Conservation (phyloP, 2,797 vertebrate genomes). For the Rallus crepitans region DNA sequence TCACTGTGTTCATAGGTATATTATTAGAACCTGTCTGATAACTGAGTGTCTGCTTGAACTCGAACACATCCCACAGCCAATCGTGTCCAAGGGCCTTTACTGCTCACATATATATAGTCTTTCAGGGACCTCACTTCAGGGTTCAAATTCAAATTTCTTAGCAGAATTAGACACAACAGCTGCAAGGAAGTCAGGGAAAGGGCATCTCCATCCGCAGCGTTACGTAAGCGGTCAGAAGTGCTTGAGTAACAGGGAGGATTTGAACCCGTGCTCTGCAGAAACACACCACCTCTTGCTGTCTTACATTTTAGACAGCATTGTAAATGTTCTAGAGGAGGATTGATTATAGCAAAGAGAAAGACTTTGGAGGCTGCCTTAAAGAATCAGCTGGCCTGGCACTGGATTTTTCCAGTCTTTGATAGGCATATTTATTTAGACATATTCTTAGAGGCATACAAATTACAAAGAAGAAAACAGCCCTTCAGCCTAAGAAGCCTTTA, state of each 20-base stretch:
- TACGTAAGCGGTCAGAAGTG: conserved; percentile 11
- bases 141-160: conserved; percentile 57
- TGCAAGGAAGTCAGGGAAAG: conserved; percentile 37
- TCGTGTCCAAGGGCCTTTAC: conserved; percentile 15
- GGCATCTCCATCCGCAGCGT: neutral
- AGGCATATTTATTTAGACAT: neutral
- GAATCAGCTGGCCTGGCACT: neutral
- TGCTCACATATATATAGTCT: conserved; percentile 30
- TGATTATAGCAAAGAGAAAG: neutral
- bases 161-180: conserved; percentile 57
- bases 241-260: neutral
- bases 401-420: neutral
- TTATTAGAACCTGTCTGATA: conserved; percentile 61
- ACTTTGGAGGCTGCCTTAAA: rapidly evolving
- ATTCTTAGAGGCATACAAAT: neutral
- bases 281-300: neutral
- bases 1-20: conserved; percentile 7
- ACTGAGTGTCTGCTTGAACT: conserved; percentile 25
- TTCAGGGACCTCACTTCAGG: conserved; percentile 17
- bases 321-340: neutral
- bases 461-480: neutral
- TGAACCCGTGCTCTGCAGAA: neutral
- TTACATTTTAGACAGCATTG: neutral
- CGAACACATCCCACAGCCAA: conserved; percentile 5
- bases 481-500: neutral